Conservation (phyloP, 2,797 vertebrate genomes). For the Triplophysa yarkandensis region DNA sequence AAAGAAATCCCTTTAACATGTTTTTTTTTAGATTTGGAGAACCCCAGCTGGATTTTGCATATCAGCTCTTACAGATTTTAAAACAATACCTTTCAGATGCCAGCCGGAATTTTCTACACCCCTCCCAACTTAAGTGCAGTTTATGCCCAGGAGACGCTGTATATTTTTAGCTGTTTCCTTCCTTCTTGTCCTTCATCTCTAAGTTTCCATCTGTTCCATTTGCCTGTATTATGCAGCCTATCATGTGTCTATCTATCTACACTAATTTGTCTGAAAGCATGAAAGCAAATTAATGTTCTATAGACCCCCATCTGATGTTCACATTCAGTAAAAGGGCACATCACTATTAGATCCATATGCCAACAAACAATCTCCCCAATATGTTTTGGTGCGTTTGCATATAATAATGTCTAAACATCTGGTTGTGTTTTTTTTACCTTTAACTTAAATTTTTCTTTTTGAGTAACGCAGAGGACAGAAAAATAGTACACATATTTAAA, state of each 20-base stretch:
- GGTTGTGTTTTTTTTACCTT: no score
- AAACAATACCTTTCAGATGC: not conserved
- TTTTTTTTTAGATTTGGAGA: no score
- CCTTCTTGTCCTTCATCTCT: conserved; percentile 8
- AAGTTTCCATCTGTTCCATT: conserved; percentile 21
- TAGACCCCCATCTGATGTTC: conserved; percentile 16
- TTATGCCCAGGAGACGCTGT: conserved; percentile 2
- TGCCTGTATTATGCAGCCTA: not conserved
- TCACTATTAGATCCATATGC: not conserved
- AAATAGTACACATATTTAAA: no score
- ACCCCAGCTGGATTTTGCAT: no score
- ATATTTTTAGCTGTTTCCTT: conserved; percentile 1
- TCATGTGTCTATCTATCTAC: conserved; percentile 8
- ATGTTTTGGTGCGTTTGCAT: not conserved
- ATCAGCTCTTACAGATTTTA: not conserved
- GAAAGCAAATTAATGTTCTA: conserved; percentile 30
- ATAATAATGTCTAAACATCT: not conserved
- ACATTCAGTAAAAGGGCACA: conserved; percentile 3
- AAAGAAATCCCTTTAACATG: no score
- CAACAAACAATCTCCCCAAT: not conserved
- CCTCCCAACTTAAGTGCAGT: not conserved
- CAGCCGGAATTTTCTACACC: not conserved
- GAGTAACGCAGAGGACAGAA: no score
- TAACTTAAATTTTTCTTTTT: no score
- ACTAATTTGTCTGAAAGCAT: conserved; percentile 28